These are phyloP conservation scores for Cynopterus brachyotis DNA, from an alignment of 2,113 vertebrate genomes.

Conservation along the genomic window DNA sequence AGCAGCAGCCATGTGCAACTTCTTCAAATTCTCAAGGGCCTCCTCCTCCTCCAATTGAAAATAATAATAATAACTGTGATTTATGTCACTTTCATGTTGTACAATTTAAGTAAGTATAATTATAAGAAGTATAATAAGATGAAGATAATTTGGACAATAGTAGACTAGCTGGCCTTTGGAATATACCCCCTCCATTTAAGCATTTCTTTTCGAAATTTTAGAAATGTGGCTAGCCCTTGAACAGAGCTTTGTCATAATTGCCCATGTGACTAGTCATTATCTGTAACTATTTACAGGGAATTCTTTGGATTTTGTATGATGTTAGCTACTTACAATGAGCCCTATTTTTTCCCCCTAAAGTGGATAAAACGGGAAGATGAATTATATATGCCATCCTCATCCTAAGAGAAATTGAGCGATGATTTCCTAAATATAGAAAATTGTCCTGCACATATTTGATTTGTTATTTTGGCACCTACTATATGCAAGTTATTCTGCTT, in stretches of 20 bases:
- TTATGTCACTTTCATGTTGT: background rate
- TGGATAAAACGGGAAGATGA: slow-evolving; percentile 6
- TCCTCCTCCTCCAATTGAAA: background rate
- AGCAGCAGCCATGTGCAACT: background rate
- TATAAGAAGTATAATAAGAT: background rate
- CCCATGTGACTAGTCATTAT: background rate
- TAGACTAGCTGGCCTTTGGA: background rate
- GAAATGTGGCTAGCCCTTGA: background rate
- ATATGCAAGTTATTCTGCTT: background rate
- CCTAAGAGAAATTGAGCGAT: background rate
- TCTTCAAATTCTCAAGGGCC: background rate
- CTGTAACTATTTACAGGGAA: slow-evolving; percentile 1
- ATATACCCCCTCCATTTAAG: background rate
- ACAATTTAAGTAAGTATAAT: background rate
- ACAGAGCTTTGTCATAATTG: background rate
- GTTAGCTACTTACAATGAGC: background rate
- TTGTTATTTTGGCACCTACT: background rate
- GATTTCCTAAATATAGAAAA: background rate
- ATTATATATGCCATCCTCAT: background rate
- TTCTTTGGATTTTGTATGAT: background rate
- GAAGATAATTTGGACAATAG: background rate
- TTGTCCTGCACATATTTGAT: background rate
- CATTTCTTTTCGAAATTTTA: background rate
- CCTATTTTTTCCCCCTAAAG: background rate
- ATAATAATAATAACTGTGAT: background rate